Conservation (phyloP, 1,140 invertebrate species). For the Heliconius eleuchia region DNA sequence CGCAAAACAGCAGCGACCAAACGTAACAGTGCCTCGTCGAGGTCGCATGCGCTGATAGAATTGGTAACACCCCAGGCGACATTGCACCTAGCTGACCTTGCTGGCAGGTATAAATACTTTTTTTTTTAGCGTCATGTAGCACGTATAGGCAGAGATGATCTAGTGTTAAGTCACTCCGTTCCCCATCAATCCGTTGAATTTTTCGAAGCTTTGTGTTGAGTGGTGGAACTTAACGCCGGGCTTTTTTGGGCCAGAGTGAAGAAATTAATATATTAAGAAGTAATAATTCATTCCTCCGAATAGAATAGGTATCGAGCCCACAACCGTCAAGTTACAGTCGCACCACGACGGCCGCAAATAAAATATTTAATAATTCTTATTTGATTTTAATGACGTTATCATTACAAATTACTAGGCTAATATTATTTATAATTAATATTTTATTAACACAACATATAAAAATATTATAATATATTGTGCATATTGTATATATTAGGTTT, state of each 20-base stretch:
- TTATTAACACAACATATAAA: no score
- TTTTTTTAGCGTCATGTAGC: no score
- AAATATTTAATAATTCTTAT: no score
- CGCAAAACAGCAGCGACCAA: conserved; percentile 80
- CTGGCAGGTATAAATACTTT: conserved; percentile 74
- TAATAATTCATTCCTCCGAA: background rate
- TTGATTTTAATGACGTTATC: no score
- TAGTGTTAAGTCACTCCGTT: background rate
- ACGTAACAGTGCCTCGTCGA: conserved; percentile 82
- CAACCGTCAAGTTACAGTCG: background rate
- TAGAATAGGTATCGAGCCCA: background rate
- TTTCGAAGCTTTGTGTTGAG: background rate
- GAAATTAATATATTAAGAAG: background rate
- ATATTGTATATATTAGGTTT: no score
- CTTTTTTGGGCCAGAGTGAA: background rate
- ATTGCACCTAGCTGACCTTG: conserved; percentile 86
- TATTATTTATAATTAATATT: no score
- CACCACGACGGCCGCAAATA: no score
- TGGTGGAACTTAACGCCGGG: background rate
- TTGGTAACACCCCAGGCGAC: conserved; percentile 79
- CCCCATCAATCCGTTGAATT: background rate
- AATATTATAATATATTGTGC: no score
- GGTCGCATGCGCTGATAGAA: conserved; percentile 86
- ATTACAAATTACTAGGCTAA: no score
- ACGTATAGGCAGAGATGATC: background rate